Conservation (phyloP, 2,113 vertebrate species). For the Brienomyrus brachyistius region DNA sequence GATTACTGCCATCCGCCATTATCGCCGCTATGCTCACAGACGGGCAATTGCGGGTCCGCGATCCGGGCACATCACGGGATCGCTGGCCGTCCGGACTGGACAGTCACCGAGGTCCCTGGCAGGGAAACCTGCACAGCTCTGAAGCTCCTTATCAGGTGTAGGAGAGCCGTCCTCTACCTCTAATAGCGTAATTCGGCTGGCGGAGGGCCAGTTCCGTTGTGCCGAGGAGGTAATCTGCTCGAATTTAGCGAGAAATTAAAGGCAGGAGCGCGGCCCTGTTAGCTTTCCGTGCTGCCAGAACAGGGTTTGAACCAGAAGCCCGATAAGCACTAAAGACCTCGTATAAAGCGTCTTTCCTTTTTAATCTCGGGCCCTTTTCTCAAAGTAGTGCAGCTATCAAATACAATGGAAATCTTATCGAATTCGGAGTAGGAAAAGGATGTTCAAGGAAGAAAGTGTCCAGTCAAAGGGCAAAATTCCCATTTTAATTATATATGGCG, state of each 20-base stretch:
- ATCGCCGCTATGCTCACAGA: not conserved
- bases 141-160: constrained; percentile 40
- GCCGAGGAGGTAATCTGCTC: constrained; percentile 40
- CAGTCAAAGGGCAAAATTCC: not conserved
- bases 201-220: constrained; percentile 26
- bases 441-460: not conserved
- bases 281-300: constrained; percentile 38
- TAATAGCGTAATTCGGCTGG: constrained; percentile 43
- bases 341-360: constrained; percentile 30
- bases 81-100: not conserved
- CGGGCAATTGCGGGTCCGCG: not conserved
- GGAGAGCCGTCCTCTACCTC: constrained; percentile 26
- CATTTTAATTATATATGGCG: not conserved
- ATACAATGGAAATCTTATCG: constrained; percentile 37
- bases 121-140: not conserved
- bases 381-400: constrained; percentile 23
- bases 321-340: constrained; percentile 41
- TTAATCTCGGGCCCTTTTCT: constrained; percentile 21
- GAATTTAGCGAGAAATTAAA: constrained; percentile 46
- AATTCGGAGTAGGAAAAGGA: not conserved
- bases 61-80: not conserved
- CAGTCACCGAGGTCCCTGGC: not conserved
- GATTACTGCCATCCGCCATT: not conserved
- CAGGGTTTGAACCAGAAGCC: constrained; percentile 32
- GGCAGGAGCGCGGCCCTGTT: constrained; percentile 36